Evolutionary conservation across 2,113 vertebrate species (phyloP).

Genomic region (Etheostoma cragini): DNA sequence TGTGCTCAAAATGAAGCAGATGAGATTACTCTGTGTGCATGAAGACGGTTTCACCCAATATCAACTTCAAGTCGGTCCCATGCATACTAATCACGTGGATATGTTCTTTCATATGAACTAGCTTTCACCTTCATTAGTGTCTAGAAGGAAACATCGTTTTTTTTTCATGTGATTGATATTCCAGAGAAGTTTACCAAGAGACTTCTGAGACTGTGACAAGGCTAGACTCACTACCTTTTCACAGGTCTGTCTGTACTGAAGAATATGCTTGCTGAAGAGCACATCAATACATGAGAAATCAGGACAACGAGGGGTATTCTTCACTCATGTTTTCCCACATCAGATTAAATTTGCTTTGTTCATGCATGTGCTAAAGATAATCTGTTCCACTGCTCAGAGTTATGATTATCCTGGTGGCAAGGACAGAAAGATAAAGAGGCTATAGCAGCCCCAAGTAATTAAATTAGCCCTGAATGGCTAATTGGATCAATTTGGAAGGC

Average conservation of each 20-base stretch:
- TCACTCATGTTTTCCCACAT: constrained; percentile 66
- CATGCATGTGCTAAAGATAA: constrained; percentile 73
- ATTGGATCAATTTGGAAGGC: constrained; percentile 84
- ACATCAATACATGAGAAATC: constrained; percentile 25
- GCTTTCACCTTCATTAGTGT: constrained; percentile 73
- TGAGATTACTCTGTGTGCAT: constrained; percentile 78
- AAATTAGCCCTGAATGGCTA: constrained; percentile 82
- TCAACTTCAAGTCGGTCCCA: constrained; percentile 52
- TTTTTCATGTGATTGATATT: constrained; percentile 70
- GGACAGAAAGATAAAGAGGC: constrained; percentile 78
- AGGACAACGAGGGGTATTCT: constrained; percentile 21
- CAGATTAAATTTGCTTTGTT: constrained; percentile 70
- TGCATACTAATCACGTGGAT: constrained; percentile 74
- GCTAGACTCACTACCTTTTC: constrained; percentile 37
- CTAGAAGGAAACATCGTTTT: constrained; percentile 62
- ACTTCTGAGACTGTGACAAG: constrained; percentile 58
- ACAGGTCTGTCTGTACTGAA: constrained; percentile 23
- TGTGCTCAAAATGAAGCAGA: constrained; percentile 73
- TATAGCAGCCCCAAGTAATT: constrained; percentile 76
- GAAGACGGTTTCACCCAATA: constrained; percentile 72
- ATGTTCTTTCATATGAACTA: constrained; percentile 51
- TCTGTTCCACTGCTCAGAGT: constrained; percentile 67
- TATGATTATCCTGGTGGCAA: constrained; percentile 78
- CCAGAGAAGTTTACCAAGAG: constrained; percentile 50
- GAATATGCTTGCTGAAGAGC: constrained; percentile 12